A percentile compares a stretch with the other conserved stretches of the same genome.
Conservation (phyloP, 1,140 invertebrate species). For the roundworm (Caenorhabditis elegans) region WBcel235 BX284603.4:2588001-2588500, state of each 20-base stretch:
- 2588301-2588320: slow-evolving; percentile 50
- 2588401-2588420: slow-evolving; percentile 52
- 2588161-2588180: too few relatives aligned
- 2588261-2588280: slow-evolving; percentile 54
- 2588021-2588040: slow-evolving; percentile 25
- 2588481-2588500: slow-evolving; percentile 48
- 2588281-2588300: slow-evolving; percentile 53
- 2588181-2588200: too few relatives aligned
- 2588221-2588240: too few relatives aligned
- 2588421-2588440: slow-evolving; percentile 45
- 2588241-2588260: slow-evolving; percentile 50
- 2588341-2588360: slow-evolving; percentile 46
- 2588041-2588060: slow-evolving; percentile 20
- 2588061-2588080: background rate
- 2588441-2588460: slow-evolving; percentile 55
- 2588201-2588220: too few relatives aligned
- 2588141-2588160: too few relatives aligned
- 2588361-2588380: too few relatives aligned
- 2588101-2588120: too few relatives aligned
- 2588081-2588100: slow-evolving; percentile 14
- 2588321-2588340: slow-evolving; percentile 56
- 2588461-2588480: slow-evolving; percentile 58
- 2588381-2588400: slow-evolving; percentile 41
- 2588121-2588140: too few relatives aligned
- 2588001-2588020: slow-evolving; percentile 36